Base-by-base conservation (phyloP, 1,140 invertebrate species). In the Chelonus insularis region DNA sequence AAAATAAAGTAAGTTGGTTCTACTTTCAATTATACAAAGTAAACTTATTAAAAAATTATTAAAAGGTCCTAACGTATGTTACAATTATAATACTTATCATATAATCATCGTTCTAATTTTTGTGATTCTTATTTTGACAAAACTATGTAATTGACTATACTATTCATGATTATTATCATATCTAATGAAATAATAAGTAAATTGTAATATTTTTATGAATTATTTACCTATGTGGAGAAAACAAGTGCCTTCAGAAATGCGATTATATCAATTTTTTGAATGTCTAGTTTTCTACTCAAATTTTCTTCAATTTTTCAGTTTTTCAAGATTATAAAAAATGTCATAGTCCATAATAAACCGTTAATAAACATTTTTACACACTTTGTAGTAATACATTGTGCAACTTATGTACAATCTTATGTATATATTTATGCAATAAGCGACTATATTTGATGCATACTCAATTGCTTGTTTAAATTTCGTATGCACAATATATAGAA, bases 181-280 rank as follows among this genome's bases (percentile, higher is more conserved):
- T 39, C n/a, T 12, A 34, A 34, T 34, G 11, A 34, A 34, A 1
- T 34, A 34, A 34, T 34, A 34, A 34, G 32, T 11, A 34, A n/a
- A n/a, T 39, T n/a, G 14, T 39, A n/a, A 12, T 39, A 39, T 11
- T 39, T n/a, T 5, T 39, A 39, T 2, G 37, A 39, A 39, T 8
- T 16, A 8, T 43, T 43, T 43, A 43, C 16, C 14, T 16, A 9
- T 18, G 18, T 43, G 14, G 18, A 18, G 41, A 43, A 43, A 43
- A 43, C 41, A 43, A 43, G 41, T 43, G 41, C 41, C 41, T 43
- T 43, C 41, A 43, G 41, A 43, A 43, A 43, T 43, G 41, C 41
- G 41, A 43, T 43, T 18, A 16, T 43, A 16, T 43, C 41, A 16
- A 43, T 9, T 43, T 43, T 43, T 43, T 43, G 41, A 43, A 43